Evolutionary conservation across 2,888 invertebrate species (phyloP), one percentile per base, ranked within the genome.

Genomic region (Lochmaea capreae): DNA sequence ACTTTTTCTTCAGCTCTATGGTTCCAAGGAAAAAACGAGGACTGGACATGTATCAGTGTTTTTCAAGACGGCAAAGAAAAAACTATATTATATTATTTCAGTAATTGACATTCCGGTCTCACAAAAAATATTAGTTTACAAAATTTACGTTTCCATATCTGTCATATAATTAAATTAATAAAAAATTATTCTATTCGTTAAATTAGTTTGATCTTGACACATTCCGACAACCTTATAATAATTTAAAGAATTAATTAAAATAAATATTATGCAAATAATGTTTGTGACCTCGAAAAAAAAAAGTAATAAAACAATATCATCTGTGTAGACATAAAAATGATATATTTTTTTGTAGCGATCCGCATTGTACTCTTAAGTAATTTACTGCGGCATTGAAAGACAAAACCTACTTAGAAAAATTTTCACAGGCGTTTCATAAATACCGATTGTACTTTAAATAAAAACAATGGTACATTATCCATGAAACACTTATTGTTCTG

Each of bases 401-500:
- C 39, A 63, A 43, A 63, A 63, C 43, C 62, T 43, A 43, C 62
- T 63, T 63, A 22, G 62, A 63, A 63, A 39, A 63, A 42, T 18
- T 43, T 63, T 63, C 62, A 63, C 62, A 63, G 16, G 43, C 43
- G 16, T 43, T 63, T 63, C 43, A 43, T 63, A 63, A 63, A 63
- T 63, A 63, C 62, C 62, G 43, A 63, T 63, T 18, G 43, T 63
- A 18, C 43, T 43, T 39, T 43, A 63, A 63, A 63, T 63, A 68
- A 43, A 63, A 63, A 68, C 67, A 68, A 61, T 61, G 67, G 67
- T 68, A 68, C 67, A 68, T 68, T 68, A 68, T 43, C n/a, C 59
- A 67, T 59, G 43, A 59, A 67, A 67, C 12, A 22, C 58, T 67
- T 46, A 61, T 68, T 68, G 67, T 68, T 68, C 46, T 43, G 18